Conservation (phyloP, 2,797 vertebrate genomes). For the Gallinago stenura region DNA sequence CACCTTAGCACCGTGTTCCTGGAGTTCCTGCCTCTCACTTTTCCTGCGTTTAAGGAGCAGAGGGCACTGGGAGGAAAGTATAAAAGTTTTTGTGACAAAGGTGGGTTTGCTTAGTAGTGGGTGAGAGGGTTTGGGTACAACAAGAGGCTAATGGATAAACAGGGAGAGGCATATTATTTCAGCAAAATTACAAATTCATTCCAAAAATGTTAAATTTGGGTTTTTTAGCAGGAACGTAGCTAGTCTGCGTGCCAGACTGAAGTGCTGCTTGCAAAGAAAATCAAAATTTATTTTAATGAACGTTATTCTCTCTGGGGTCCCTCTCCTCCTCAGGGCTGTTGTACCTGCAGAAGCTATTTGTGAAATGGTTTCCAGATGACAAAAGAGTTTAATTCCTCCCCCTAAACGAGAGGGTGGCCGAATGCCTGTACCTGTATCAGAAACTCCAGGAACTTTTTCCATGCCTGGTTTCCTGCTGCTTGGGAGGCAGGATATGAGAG, state of each 20-base stretch:
- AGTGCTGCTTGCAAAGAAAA: background rate
- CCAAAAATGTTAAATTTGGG: background rate
- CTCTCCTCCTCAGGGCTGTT: background rate
- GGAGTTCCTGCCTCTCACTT: accelerated
- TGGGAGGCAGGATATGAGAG: background rate
- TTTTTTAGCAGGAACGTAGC: background rate
- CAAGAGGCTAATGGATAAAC: background rate
- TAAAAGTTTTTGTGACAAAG: background rate
- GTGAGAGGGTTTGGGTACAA: background rate
- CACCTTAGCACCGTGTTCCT: background rate
- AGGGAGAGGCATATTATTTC: background rate
- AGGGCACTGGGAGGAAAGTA: background rate
- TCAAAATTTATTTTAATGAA: background rate
- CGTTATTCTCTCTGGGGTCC: background rate
- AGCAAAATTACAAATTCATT: background rate
- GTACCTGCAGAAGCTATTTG: constrained; percentile 51
- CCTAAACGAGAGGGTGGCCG: background rate
- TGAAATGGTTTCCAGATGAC: constrained; percentile 54
- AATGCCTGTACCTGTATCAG: background rate
- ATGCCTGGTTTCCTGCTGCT: background rate
- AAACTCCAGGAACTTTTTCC: constrained; percentile 6
- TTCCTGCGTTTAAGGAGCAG: background rate
- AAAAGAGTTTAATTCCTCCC: background rate
- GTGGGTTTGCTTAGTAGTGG: background rate
- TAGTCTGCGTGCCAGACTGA: background rate